Conservation (phyloP, 2,888 invertebrate species). For the Bombylius discolor region DNA sequence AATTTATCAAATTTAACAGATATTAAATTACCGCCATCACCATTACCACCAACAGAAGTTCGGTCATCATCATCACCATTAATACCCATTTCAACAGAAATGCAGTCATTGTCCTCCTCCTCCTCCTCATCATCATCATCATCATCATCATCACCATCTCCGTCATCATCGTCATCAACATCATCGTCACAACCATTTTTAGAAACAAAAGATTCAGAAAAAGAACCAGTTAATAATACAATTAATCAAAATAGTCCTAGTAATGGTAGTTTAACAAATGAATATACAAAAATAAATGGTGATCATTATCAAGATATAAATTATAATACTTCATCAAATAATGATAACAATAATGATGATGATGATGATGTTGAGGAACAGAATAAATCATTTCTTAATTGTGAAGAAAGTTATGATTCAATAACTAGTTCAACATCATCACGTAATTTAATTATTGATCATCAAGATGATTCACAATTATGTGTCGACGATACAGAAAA, state of each 20-base stretch:
- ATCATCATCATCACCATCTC: neutral
- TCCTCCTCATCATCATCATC: too few species aligned
- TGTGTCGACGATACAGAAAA: neutral
- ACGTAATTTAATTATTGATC: conserved; percentile 32
- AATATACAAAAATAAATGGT: conserved; percentile 3
- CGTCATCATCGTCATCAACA: neutral
- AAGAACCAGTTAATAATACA: neutral
- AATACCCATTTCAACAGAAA: neutral
- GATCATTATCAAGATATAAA: neutral
- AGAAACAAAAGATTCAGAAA: neutral
- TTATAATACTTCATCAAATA: too few species aligned
- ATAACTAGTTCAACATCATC: conserved; percentile 27
- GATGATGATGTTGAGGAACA: neutral
- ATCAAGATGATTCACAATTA: conserved; percentile 19
- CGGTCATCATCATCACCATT: neutral
- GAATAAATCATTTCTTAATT: conserved; percentile 6
- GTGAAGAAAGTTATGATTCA: conserved; percentile 13
- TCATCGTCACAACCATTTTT: neutral
- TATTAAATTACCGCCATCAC: too few species aligned
- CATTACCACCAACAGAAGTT: neutral
- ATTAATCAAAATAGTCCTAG: neutral
- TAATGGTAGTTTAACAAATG: neutral
- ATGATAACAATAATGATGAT: too few species aligned
- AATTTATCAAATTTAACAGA: too few species aligned
- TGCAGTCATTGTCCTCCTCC: too few species aligned